Base-by-base conservation (phyloP, 2,797 vertebrate genomes). In the Buceros bicornis region DNA sequence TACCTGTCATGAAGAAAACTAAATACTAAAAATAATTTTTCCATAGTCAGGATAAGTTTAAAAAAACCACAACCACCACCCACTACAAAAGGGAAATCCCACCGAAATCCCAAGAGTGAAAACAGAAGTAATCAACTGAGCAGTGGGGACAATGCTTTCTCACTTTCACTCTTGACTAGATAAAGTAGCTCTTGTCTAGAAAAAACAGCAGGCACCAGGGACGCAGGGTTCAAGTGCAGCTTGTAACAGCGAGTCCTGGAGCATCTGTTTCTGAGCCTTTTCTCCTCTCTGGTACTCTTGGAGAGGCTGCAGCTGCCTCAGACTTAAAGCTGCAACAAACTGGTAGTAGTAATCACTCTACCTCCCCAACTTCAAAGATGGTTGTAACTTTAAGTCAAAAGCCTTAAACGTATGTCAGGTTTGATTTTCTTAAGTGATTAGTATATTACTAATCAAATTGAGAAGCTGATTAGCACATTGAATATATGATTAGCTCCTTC, bases 401-500 rank as follows among this genome's bases (percentile, higher is more conserved):
- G 54, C 16, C 33, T 2, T 73, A 89, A 94, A 83, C 16, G 3
- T 76, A 83, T 26, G 71, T 67, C 93, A 72, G 71, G 79, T 94
- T 89, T 84, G 73, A 92, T 95, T 97, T 96, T 76, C 73, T 93
- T 93, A 87, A 90, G 83, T 97, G 92, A 97, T 97, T 95, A 84
- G 69, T 95, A 42, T 65, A 51, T 79, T 84, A 91, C 93, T 95
- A 96, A 97, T 97, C 53, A 97, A 97, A 98, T 89, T 82, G 89
- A 95, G 96, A 94, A 96, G 58, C 76, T 97, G 87, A 98, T 97
- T 96, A 97, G 65, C 31, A 97, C 96, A 96, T 45, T 95, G 94
- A 98, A 97, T 94, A 79, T 93, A 66, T 98, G 96, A 98, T 97
- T 97, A 97, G 92, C 81, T 96, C 81, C 89, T 96, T 98, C 61